A percentile compares a stretch with the other conserved stretches of the same genome.
phyloP scores from a whole-genome alignment of 2,888 invertebrate genomes.

The Temnothorax unifasciatus region DNA sequence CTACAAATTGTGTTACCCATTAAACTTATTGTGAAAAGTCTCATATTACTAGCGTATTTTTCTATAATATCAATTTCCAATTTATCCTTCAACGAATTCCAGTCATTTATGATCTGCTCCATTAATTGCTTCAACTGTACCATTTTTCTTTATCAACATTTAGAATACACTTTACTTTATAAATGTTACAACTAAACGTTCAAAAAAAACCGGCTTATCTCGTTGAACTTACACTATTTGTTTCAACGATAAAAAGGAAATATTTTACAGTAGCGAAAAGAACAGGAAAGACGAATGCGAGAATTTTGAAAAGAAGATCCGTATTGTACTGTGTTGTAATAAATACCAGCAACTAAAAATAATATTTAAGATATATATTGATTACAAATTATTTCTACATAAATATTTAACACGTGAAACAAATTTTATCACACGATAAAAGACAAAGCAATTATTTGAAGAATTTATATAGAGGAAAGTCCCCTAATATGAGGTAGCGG shows the following conservation, averaged over 20 bases:
- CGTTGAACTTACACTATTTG: slow-evolving; percentile 33
- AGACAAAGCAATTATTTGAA: not conserved
- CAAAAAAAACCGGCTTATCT: not conserved
- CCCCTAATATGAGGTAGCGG: too few relatives aligned
- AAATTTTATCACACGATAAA: not conserved
- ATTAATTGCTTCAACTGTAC: slow-evolving; percentile 34
- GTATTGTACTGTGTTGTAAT: slow-evolving; percentile 16
- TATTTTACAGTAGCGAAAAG: slow-evolving; percentile 37
- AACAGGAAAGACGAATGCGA: not conserved
- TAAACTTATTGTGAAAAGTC: not conserved
- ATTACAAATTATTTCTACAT: not conserved
- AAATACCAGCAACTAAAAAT: slow-evolving; percentile 23
- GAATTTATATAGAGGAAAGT: not conserved
- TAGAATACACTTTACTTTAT: not conserved
- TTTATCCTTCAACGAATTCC: slow-evolving; percentile 26
- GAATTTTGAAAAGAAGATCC: not conserved
- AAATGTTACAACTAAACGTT: not conserved
- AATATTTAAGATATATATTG: not conserved
- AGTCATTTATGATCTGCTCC: slow-evolving; percentile 13
- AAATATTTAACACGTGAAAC: not conserved
- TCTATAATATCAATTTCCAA: slow-evolving; percentile 40
- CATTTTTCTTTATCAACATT: not conserved
- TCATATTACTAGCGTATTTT: not conserved
- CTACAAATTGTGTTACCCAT: not conserved
- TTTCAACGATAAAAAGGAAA: slow-evolving; percentile 20